Percentiles rank a stretch among this genome's conserved stretches.
phyloP scores from a whole-genome alignment of 2,113 vertebrate species.

The Casuarius casuarius region DNA sequence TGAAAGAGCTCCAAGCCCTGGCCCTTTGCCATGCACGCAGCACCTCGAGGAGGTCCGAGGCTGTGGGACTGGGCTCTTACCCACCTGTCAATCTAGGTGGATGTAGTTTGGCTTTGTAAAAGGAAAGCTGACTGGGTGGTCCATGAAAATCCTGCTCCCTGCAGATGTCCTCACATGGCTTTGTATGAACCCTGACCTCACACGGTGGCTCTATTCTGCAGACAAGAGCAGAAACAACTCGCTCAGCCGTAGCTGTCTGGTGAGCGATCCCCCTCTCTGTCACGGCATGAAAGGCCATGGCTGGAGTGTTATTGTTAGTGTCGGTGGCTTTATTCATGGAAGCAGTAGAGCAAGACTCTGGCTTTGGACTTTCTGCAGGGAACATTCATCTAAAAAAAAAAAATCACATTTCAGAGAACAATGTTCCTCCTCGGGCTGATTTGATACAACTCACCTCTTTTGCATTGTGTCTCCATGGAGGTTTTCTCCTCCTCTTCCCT shows the following conservation, averaged over 20 bases:
- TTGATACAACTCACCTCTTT: neutral
- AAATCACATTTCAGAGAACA: fast-evolving
- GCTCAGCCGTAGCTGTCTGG: neutral
- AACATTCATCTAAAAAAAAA: neutral
- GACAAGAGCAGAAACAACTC: neutral
- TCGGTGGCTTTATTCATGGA: neutral
- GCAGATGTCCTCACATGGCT: neutral
- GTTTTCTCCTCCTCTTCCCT: neutral
- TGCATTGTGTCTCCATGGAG: neutral
- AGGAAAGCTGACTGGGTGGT: neutral
- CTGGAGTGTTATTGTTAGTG: neutral
- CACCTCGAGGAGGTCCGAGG: neutral
- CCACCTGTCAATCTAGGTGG: neutral
- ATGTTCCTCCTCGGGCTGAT: neutral
- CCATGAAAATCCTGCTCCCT: neutral
- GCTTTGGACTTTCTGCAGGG: neutral
- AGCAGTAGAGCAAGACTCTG: neutral
- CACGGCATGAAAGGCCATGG: fast-evolving
- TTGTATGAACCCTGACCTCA: neutral
- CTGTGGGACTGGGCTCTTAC: neutral
- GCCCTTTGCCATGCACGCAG: neutral
- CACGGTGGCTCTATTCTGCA: neutral
- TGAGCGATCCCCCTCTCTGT: neutral
- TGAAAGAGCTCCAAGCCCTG: neutral
- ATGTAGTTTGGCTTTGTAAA: neutral